Percentiles rank a stretch among this genome's conserved stretches.
Evolutionary conservation across 1,140 invertebrate species (phyloP).

Genomic region (Trichoplusia ni): DNA sequence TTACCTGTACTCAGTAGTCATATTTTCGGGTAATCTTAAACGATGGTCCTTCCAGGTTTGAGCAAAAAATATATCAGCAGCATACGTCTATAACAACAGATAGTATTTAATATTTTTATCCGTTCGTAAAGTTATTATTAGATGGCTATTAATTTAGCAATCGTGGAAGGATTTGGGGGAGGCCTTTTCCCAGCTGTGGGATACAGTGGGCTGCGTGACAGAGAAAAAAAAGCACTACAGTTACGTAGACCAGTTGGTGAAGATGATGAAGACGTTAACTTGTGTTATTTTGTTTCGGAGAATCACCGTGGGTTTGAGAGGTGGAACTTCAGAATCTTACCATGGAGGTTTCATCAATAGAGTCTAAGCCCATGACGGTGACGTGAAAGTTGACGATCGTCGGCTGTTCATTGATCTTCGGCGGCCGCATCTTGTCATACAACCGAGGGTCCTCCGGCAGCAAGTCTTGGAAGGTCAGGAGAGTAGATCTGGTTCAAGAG

Average conservation of each 20-base stretch:
- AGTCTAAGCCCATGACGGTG: slow-evolving; percentile 95
- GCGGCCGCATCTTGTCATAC: slow-evolving; percentile 95
- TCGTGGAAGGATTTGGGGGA: too few species aligned
- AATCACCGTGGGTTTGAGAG: too few species aligned
- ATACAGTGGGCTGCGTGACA: too few species aligned
- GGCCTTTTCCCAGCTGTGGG: too few species aligned
- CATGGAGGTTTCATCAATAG: slow-evolving; percentile 96
- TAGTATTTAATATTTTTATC: not conserved
- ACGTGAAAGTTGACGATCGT: slow-evolving; percentile 95
- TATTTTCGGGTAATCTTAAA: slow-evolving; percentile 93
- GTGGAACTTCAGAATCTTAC: slow-evolving; percentile 72
- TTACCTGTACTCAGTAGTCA: slow-evolving; percentile 93
- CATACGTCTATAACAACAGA: slow-evolving; percentile 87
- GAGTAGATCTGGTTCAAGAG: slow-evolving; percentile 82
- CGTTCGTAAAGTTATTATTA: too few species aligned
- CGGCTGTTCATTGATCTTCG: slow-evolving; percentile 92
- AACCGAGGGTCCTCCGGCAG: slow-evolving; percentile 91
- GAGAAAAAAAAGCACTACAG: too few species aligned
- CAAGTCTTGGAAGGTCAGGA: slow-evolving; percentile 90
- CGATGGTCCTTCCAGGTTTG: slow-evolving; percentile 96
- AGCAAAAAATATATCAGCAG: slow-evolving; percentile 95
- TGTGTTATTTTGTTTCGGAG: too few species aligned
- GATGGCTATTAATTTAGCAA: too few species aligned
- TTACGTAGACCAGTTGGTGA: too few species aligned
- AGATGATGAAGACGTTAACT: too few species aligned